Base-by-base conservation (phyloP, 2,888 invertebrate genomes). In the Hoplodrina blanda region DNA sequence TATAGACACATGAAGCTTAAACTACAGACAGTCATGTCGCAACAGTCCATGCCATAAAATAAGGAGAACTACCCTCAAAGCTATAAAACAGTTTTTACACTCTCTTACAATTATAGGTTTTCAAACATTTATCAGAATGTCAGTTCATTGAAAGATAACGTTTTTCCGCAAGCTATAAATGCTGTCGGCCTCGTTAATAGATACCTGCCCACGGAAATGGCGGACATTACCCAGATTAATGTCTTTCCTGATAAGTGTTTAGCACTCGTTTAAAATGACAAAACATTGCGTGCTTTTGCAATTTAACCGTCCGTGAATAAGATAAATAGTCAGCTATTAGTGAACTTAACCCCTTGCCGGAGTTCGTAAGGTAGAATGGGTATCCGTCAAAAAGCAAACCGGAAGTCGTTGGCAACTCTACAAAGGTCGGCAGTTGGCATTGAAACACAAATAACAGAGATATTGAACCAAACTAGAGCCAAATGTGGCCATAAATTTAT, bases 371-470 rank as follows among this genome's bases (percentile, higher is more conserved):
- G 76, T 63, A 56, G 79, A 82, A 80, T 85, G 54, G 61, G 68
- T 57, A 83, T 86, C 72, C 81, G 77, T 89, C 83, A 88, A 79
- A 84, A 85, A 81, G 79, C 83, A 86, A 85, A 83, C 83, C 80
- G 86, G 89, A 90, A 90, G 88, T 88, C 87, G 82, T 73, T 81
- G 84, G 81, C 80, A 81, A 56, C 57, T 74, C 82, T 73, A 88
- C 90, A 90, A 88, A 89, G 86, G 87, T 87, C 85, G 86, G 83
- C 80, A 86, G 80, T 85, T 90, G 90, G 88, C 90, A 89, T 87
- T 87, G 85, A 87, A 88, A 81, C 82, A 77, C 83, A 85, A 88
- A 88, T 88, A 88, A 85, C 85, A 86, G 79, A 83, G 76, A 86
- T 82, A 85, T 86, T 85, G 74, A 78, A 81, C 77, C 79, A 80